Conservation (phyloP, 2,113 vertebrate species). For the Solenodon paradoxus region DNA sequence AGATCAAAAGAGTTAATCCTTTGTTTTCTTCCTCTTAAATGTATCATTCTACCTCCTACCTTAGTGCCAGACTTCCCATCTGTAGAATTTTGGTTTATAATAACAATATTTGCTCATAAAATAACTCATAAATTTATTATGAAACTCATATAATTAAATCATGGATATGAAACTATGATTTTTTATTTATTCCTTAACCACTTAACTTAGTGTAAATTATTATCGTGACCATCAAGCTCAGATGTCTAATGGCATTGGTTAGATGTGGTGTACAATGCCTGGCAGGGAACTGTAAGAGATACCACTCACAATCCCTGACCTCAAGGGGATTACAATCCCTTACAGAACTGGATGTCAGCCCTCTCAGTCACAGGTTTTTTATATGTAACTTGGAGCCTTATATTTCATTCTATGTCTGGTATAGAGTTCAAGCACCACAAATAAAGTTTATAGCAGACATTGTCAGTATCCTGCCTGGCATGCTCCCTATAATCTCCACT, state of each 20-base stretch:
- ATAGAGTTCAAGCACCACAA: background rate
- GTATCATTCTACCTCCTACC: background rate
- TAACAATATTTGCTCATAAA: background rate
- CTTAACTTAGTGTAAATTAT: background rate
- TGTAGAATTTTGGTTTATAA: background rate
- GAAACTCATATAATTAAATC: slow-evolving; percentile 1
- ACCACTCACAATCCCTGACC: background rate
- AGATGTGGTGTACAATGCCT: background rate
- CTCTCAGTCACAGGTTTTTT: background rate
- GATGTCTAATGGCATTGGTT: background rate
- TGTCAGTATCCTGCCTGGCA: background rate
- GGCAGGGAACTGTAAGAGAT: background rate
- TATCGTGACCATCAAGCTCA: background rate
- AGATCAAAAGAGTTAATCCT: slow-evolving; percentile 2
- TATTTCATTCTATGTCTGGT: background rate
- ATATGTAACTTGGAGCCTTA: too few species aligned
- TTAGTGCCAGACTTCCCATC: background rate
- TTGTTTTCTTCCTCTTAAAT: slow-evolving; percentile 24
- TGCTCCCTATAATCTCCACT: background rate
- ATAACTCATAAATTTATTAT: background rate
- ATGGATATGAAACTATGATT: background rate
- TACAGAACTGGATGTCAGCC: background rate
- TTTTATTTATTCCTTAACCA: background rate
- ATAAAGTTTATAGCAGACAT: background rate
- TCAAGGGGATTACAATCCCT: background rate